Base-by-base conservation (phyloP, 2,797 vertebrate species). In the Lagodon rhomboides region DNA sequence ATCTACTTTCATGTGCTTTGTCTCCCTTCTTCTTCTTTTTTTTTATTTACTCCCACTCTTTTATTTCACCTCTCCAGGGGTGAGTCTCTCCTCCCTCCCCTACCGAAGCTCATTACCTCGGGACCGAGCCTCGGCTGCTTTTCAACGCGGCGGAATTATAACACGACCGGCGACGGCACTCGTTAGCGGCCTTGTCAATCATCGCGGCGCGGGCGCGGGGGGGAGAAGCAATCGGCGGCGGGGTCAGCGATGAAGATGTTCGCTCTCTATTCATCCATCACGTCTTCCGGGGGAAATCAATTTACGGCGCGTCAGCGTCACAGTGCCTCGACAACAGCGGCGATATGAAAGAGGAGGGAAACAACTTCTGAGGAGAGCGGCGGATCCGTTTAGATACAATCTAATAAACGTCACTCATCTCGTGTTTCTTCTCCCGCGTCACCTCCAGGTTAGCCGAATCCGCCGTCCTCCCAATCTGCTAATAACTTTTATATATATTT, bases 131-230 rank as follows among this genome's bases (percentile, higher is more conserved):
- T 85, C 59, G 80, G 69, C 85, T 89, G 85, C 86, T 92, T 92
- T 90, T 91, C 91, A 86, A 80, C 87, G 72, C 85, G 77, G 86
- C 43, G 25, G 85, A 90, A 93, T 94, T 91, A 92, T 89, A 91
- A 90, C 87, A 89, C 86, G 88, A 88, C 79, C 88, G 73, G 88
- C 94, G 95, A 94, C 93, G 84, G 86, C 85, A 87, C 94, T 96
- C 94, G 94, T 96, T 96, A 96, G 90, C 84, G 75, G 85, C 67
- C 71, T 90, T 96, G 95, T 96, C 94, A 95, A 89, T 96, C 94
- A 94, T 43, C 30, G n/a, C 44, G 17, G 56, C 69, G 75, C 80
- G 64, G 86, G 87, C 80, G n/a, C n/a, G n/a, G 75, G 83, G 76
- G 78, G 80, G 76, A 78, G 87, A 90, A 88, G 90, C 90, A 90